Percentiles rank a stretch among this genome's conserved stretches.
phyloP scores from a whole-genome alignment of 1,140 invertebrate species.

The Protaetia brevitarsis region DNA sequence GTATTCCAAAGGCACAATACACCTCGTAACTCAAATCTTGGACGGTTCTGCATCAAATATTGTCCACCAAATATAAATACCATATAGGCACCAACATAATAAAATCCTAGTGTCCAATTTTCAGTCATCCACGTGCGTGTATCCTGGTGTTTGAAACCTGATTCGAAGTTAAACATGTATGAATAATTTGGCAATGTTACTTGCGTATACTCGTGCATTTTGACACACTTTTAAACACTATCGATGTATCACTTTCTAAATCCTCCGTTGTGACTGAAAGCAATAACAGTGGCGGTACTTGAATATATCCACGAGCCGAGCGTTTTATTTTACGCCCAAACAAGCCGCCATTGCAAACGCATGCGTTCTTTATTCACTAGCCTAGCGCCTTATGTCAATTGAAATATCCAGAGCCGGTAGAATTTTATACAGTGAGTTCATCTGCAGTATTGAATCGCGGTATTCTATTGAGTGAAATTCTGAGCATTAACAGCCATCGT shows the following conservation, averaged over 20 bases:
- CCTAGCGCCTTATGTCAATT: background rate
- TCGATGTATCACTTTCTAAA: slow-evolving; percentile 17
- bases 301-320: slow-evolving; percentile 26
- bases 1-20: slow-evolving; percentile 90
- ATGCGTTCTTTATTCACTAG: slow-evolving; percentile 22
- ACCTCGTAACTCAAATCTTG: slow-evolving; percentile 81
- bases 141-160: slow-evolving; percentile 83
- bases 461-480: too few species aligned
- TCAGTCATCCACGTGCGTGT: slow-evolving; percentile 92
- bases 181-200: slow-evolving; percentile 82
- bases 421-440: background rate
- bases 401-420: background rate
- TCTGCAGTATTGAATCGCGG: too few species aligned
- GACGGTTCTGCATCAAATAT: slow-evolving; percentile 86
- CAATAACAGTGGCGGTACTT: slow-evolving; percentile 3
- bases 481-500: too few species aligned
- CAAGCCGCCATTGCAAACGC: slow-evolving; percentile 27
- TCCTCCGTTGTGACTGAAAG: slow-evolving; percentile 13
- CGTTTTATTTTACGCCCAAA: slow-evolving; percentile 26
- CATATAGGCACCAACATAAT: slow-evolving; percentile 89
- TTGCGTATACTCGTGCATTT: slow-evolving; percentile 50
- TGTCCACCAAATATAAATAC: slow-evolving; percentile 90
- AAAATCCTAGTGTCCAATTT: slow-evolving; percentile 93
- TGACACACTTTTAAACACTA: slow-evolving; percentile 24
- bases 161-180: slow-evolving; percentile 92